Evolutionary conservation across 53 echinoderm and acorn worm species (phyloP).

Genomic region (Apostichopus leukothele): DNA sequence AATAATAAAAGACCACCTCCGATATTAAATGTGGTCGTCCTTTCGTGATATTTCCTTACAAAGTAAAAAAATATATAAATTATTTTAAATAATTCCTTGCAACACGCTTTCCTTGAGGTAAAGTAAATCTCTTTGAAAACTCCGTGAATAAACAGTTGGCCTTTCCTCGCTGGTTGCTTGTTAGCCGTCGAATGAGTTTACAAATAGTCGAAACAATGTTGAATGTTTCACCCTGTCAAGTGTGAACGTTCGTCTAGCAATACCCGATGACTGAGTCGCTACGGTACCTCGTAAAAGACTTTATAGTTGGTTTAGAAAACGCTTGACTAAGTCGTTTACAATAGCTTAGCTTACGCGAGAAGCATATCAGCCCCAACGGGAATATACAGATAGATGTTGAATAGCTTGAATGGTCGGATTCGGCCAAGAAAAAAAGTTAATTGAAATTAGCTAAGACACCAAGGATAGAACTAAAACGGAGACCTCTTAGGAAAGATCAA

Average conservation of each 20-base stretch:
- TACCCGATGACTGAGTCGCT: neutral
- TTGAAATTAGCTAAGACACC: conserved; percentile 21
- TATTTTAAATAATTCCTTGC: too few species aligned
- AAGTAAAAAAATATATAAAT: too few species aligned
- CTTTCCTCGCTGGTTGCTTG: neutral
- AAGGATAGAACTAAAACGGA: neutral
- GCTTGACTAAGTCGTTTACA: conserved; percentile 46
- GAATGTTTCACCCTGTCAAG: too few species aligned
- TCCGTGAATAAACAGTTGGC: too few species aligned
- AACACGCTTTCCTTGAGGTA: too few species aligned
- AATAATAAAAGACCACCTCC: too few species aligned
- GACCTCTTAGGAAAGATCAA: neutral
- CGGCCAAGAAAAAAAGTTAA: neutral
- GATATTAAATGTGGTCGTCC: too few species aligned
- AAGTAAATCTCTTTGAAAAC: too few species aligned
- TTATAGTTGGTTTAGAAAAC: neutral
- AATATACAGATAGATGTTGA: too few species aligned
- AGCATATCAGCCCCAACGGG: too few species aligned
- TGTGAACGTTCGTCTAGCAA: neutral
- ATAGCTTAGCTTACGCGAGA: neutral
- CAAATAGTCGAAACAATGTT: neutral
- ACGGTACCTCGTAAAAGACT: neutral
- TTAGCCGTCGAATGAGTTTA: neutral
- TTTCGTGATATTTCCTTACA: too few species aligned
- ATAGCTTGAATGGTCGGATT: too few species aligned